Evolutionary conservation across 2,888 invertebrate species (phyloP).

Genomic region (Trissoscelio sp.): DNA sequence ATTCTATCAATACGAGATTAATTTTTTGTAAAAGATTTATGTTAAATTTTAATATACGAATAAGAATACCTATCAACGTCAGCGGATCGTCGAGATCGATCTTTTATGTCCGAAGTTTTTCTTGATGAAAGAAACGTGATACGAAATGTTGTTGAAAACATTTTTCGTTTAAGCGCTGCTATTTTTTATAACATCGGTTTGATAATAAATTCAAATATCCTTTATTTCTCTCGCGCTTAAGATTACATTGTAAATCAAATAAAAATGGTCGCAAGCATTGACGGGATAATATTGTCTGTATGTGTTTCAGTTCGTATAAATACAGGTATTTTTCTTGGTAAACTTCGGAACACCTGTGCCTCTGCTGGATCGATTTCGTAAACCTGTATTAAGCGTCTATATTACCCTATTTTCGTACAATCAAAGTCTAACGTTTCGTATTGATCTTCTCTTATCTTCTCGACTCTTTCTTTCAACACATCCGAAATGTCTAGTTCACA

Average conservation of each 20-base stretch:
- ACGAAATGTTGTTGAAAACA: slow-evolving; percentile 38
- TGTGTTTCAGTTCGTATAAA: slow-evolving; percentile 8
- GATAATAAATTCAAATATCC: slow-evolving; percentile 9
- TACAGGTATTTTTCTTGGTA: slow-evolving; percentile 64
- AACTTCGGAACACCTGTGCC: slow-evolving; percentile 81
- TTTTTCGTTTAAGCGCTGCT: slow-evolving; percentile 11
- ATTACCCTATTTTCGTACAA: slow-evolving; percentile 35
- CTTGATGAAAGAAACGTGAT: slow-evolving; percentile 46
- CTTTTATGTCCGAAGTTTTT: slow-evolving; percentile 46
- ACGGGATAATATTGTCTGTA: slow-evolving; percentile 22
- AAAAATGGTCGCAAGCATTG: slow-evolving; percentile 36
- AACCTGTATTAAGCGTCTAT: slow-evolving; percentile 25
- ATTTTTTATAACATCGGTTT: not conserved
- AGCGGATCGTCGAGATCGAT: slow-evolving; percentile 36
- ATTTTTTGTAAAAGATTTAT: slow-evolving; percentile 37
- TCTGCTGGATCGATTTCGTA: slow-evolving; percentile 61
- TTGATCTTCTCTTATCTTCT: slow-evolving; percentile 28
- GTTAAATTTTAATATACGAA: slow-evolving; percentile 40
- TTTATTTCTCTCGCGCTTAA: slow-evolving; percentile 9
- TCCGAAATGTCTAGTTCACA: not conserved
- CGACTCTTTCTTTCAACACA: not conserved
- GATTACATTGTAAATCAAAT: slow-evolving; percentile 64
- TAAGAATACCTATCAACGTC: slow-evolving; percentile 37
- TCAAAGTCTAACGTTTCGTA: slow-evolving; percentile 41
- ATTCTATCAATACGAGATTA: slow-evolving; percentile 27